Evolutionary conservation across 2,888 invertebrate species (phyloP), one percentile per base, ranked within the genome.

Genomic region (Dasysyrphus tricinctus): DNA sequence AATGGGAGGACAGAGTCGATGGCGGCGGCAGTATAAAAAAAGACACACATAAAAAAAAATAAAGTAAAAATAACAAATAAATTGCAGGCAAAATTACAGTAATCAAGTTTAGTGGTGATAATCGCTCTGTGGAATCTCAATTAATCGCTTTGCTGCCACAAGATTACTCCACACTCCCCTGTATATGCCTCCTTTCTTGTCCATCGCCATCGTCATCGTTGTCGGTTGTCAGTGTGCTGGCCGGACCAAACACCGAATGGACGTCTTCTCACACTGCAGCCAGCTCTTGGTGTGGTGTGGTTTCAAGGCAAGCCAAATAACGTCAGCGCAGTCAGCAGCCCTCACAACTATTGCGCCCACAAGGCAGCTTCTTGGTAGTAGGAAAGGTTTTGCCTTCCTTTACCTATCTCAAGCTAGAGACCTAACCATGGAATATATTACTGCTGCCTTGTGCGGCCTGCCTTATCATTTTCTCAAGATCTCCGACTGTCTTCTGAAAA

Each of bases 31-130:
- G 24, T 16, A 14, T 9, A 56, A 70, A 56, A 32, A 57, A 19
- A 63, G 24, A 65, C 29, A 29, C 14, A 54, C 12, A 32, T 5
- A 32, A 49, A 65, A 57, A 59, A 57, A 24, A 61, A 73, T 37
- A 51, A 61, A 37, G 11, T 7, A 76, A 82, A 82, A 86, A 82
- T 42, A 86, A 82, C 86, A 86, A 86, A 86, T 86, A 86, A 86
- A 86, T 86, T 86, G 82, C 86, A 72, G 54, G 72, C 84, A 82
- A 88, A 88, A 88, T 88, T 88, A 88, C 88, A 88, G 88, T 88
- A 88, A 88, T 88, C 88, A 85, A 88, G 87, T 88, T 88, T 88
- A 86, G 88, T 88, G 88, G 88, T 88, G 88, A 88, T 88, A 88
- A 88, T 88, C 88, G 88, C 79, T 84, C 81, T 81, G 72, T 70